These are phyloP conservation scores for Rhabdornis inornatus DNA, from an alignment of 2,113 vertebrate species.

Conservation along the genomic window DNA sequence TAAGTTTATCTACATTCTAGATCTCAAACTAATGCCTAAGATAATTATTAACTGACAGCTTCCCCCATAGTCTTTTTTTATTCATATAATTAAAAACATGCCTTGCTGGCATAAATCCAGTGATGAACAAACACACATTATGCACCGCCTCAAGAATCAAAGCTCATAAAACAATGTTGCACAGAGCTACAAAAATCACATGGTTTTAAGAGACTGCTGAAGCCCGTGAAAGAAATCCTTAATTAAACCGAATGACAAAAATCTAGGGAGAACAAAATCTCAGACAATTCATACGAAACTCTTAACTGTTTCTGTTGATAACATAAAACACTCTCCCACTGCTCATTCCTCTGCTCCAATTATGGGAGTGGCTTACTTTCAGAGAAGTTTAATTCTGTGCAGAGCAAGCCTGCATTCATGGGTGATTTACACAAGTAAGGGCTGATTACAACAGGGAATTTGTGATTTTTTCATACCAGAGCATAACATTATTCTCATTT, in stretches of 20 bases:
- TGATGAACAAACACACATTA: conserved; percentile 62
- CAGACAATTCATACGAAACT: neutral
- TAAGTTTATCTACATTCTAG: conserved; percentile 44
- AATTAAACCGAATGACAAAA: neutral
- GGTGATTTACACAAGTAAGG: neutral
- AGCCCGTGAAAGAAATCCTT: conserved; percentile 29
- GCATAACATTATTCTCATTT: neutral
- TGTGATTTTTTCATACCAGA: neutral
- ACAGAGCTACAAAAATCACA: conserved; percentile 48
- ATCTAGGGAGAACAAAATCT: neutral
- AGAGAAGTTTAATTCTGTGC: neutral
- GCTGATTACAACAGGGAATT: neutral
- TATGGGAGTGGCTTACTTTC: neutral
- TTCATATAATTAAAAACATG: conserved; percentile 65
- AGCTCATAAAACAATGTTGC: conserved; percentile 45
- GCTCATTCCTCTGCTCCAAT: neutral
- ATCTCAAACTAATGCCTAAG: conserved; percentile 51
- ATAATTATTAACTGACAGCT: conserved; percentile 65
- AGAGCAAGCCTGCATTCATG: neutral
- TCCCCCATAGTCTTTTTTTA: conserved; percentile 26
- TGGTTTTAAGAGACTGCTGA: neutral
- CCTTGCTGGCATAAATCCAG: conserved; percentile 43
- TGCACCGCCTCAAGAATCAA: conserved; percentile 52
- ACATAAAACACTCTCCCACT: neutral
- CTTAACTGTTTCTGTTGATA: neutral